Evolutionary conservation across 2,888 invertebrate genomes (phyloP).

Genomic region (Autographa gamma): DNA sequence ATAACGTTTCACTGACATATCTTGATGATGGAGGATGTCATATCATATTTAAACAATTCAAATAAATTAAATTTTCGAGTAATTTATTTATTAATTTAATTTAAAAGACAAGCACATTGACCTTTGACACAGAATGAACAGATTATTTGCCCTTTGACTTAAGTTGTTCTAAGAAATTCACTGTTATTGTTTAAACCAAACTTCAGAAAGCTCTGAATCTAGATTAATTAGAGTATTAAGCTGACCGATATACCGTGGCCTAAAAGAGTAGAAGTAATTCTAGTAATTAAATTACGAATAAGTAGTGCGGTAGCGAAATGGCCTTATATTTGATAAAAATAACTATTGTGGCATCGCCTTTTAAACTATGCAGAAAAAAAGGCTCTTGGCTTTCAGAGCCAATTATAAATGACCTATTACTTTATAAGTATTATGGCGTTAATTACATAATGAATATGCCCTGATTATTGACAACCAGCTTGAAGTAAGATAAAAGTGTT

Average conservation of each 20-base stretch:
- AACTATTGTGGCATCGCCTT: no score
- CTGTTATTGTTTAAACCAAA: no score
- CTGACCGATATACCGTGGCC: not conserved
- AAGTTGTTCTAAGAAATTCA: not conserved
- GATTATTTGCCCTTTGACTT: not conserved
- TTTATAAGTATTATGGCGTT: no score
- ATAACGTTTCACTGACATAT: conserved; percentile 13
- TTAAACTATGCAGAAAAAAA: no score
- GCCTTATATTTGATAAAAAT: not conserved
- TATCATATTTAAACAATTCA: conserved; percentile 13
- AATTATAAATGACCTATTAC: no score
- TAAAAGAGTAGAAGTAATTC: not conserved
- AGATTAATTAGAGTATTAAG: not conserved
- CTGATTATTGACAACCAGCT: no score
- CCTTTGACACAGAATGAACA: not conserved
- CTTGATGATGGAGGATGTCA: conserved; percentile 10
- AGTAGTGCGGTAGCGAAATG: not conserved
- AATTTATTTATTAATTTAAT: no score
- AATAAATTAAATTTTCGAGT: no score
- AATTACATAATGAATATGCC: no score
- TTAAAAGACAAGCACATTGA: not conserved
- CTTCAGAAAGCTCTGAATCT: no score
- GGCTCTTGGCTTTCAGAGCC: no score
- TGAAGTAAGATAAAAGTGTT: no score
- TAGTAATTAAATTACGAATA: not conserved